Conservation (phyloP, 64 coral and sea anemone genomes). For the Montipora cactus region DNA sequence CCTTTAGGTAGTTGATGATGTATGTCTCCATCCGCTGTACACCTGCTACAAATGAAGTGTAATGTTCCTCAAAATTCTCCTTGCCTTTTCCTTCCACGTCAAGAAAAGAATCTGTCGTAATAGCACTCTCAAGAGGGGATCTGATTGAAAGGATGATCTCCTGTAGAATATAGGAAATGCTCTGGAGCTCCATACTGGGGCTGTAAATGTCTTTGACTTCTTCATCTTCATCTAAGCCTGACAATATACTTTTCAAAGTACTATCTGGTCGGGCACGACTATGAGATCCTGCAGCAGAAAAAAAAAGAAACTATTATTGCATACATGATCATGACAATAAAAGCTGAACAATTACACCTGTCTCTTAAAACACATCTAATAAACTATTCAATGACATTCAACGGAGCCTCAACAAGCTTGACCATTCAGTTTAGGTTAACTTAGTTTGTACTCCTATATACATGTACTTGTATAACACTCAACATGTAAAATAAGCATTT, state of each 20-base stretch:
- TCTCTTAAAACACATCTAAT: no score
- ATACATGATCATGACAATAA: no score
- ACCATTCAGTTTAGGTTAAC: no score
- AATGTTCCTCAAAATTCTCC: conserved; percentile 89
- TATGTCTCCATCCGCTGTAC: conserved; percentile 77
- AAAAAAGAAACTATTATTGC: background rate
- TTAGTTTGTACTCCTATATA: no score
- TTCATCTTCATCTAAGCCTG: conserved; percentile 77
- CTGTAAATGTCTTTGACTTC: conserved; percentile 82
- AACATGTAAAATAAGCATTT: no score
- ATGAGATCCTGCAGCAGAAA: conserved; percentile 29
- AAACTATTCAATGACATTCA: no score
- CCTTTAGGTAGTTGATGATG: conserved; percentile 95
- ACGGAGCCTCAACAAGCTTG: no score
- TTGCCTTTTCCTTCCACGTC: conserved; percentile 83
- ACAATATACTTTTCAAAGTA: conserved; percentile 66
- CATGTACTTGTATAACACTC: no score
- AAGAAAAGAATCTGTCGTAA: conserved; percentile 82
- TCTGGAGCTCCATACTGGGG: conserved; percentile 42
- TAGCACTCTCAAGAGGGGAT: conserved; percentile 58
- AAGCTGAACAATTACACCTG: no score
- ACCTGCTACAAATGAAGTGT: conserved; percentile 82
- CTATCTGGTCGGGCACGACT: conserved; percentile 56
- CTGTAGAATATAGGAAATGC: conserved; percentile 75
- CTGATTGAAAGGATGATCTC: conserved; percentile 69